Percentiles rank a stretch among this genome's conserved stretches.
These are phyloP conservation scores for Garra rufa DNA, from an alignment of 2,113 vertebrate genomes.

Conservation along the genomic window DNA sequence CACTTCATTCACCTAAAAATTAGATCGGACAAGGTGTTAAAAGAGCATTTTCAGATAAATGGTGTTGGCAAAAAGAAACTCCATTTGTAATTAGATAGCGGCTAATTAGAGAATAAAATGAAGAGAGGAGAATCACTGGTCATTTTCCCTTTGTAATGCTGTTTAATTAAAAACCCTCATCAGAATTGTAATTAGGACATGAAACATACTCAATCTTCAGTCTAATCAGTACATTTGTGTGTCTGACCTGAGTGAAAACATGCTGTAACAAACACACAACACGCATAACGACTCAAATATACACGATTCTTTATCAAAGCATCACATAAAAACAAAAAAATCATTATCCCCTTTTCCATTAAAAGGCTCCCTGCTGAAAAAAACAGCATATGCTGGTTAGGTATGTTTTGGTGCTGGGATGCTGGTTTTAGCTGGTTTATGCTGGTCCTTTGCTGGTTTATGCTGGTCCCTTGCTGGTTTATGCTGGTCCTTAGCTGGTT, in stretches of 20 bases:
- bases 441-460: too few species aligned
- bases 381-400: too few species aligned
- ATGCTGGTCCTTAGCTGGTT: too few species aligned
- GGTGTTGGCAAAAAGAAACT: constrained; percentile 54
- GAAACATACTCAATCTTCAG: constrained; percentile 54
- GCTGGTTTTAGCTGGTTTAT: too few species aligned
- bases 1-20: constrained; percentile 10
- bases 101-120: constrained; percentile 60
- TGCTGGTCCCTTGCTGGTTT: too few species aligned
- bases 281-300: constrained; percentile 60
- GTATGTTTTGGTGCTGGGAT: too few species aligned
- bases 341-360: constrained; percentile 41
- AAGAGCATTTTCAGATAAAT: constrained; percentile 58
- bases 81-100: constrained; percentile 61
- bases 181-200: constrained; percentile 62
- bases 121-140: constrained; percentile 51
- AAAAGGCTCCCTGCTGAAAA: too few species aligned
- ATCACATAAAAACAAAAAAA: constrained; percentile 72
- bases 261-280: constrained; percentile 64
- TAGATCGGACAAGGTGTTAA: constrained; percentile 17
- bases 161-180: constrained; percentile 65
- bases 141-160: constrained; percentile 58
- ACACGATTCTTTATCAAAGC: constrained; percentile 81
- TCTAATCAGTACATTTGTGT: constrained; percentile 50
- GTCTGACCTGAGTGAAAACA: constrained; percentile 48